Conservation (phyloP, 2,888 invertebrate genomes). For the Lepidochitona cinerea region DNA sequence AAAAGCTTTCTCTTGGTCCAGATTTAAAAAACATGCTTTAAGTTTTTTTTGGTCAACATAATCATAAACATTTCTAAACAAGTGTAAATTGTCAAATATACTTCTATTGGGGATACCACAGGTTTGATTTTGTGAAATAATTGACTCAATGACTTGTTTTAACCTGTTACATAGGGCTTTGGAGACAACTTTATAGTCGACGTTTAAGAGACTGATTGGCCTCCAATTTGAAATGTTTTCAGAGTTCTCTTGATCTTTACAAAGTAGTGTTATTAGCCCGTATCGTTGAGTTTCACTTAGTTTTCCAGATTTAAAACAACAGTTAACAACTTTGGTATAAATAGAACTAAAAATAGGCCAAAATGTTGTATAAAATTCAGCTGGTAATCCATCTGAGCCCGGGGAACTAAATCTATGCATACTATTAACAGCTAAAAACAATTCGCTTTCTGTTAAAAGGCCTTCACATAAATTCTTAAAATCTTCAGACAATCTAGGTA, state of each 20-base stretch:
- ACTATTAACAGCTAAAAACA: not conserved
- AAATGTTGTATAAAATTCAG: not conserved
- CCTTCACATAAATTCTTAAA: not conserved
- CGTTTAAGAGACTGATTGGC: conserved; percentile 39
- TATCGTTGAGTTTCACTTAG: conserved; percentile 9
- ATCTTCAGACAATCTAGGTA: no score
- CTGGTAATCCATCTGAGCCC: no score
- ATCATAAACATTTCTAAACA: conserved; percentile 30
- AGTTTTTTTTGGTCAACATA: conserved; percentile 35
- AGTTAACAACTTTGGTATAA: not conserved
- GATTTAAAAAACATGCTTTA: conserved; percentile 26
- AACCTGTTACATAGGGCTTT: conserved; percentile 32
- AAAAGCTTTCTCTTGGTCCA: conserved; percentile 46
- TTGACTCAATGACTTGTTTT: conserved; percentile 24
- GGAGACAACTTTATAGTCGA: conserved; percentile 39
- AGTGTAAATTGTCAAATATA: conserved; percentile 38
- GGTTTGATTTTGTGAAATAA: conserved; percentile 36
- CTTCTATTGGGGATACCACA: conserved; percentile 33
- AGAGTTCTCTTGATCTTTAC: conserved; percentile 31
- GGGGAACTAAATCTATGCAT: not conserved
- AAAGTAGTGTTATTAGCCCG: conserved; percentile 28
- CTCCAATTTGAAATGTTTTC: conserved; percentile 33
- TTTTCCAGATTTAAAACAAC: not conserved
- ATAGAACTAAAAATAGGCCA: not conserved
- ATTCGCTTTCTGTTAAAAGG: not conserved